Base-by-base conservation (phyloP, 2,797 vertebrate genomes). In the Rhynchonycteris naso region DNA sequence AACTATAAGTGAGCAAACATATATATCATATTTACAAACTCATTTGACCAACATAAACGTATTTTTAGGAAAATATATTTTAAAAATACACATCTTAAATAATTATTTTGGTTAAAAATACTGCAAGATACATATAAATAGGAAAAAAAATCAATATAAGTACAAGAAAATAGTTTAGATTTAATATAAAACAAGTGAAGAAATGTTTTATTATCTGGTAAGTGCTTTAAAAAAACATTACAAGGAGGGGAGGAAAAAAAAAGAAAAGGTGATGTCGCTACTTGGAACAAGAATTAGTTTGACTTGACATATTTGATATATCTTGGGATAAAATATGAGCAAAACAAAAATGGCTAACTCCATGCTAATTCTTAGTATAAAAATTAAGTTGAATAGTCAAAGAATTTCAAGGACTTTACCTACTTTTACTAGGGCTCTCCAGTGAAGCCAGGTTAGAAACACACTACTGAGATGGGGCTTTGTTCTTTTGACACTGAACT, bases 331-430 rank as follows among this genome's bases (percentile, higher is more conserved):
- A 93, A 93, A 86, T 86, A 66, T 68, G 50, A 96, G 66, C 58
- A 93, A 88, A 88, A 38, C 12, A 85, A 88, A 96, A 93, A 79
- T 80, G 66, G 78, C 84, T 85, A 91, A 28, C 38, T 90, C 30
- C 43, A 58, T 5, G 11, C 66, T 75, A 52, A n/a, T 65, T 14
- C 52, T 54, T 69, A 78, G 38, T 54, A 72, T 56, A 80, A 90
- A 54, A 86, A 78, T 66, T 79, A 88, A 72, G 71, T 5, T 72
- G 47, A 43, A n/a, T 59, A 83, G 16, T 93, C 28, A 43, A 59
- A 94, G 81, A 56, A 54, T 94, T 28, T 74, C 35, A 83, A 71
- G 14, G 38, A 54, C 56, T 26, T 35, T 4, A 0, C 6, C 4
- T 4, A 3, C 22, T 80, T 88, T 84, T 59, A 16, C 15, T 7